A percentile compares a stretch with the other conserved stretches of the same genome.
These are phyloP conservation scores for Heliconius aoede DNA, from an alignment of 2,888 invertebrate species.

Conservation along the genomic window DNA sequence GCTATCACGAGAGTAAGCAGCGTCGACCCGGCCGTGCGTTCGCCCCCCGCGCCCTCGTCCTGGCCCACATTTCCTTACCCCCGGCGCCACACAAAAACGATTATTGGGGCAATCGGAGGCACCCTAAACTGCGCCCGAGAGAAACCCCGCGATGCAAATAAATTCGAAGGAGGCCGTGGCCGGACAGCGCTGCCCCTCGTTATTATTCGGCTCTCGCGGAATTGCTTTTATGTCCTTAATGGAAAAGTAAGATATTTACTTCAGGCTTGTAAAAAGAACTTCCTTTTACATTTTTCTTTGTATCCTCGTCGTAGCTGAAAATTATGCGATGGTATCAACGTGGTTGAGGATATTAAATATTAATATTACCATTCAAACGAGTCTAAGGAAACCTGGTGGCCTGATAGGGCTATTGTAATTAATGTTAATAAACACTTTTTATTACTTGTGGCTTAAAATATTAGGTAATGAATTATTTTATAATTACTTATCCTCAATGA, in stretches of 20 bases:
- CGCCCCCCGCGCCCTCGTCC: conserved; percentile 33
- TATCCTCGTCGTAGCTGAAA: conserved; percentile 62
- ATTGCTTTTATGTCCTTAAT: conserved; percentile 82
- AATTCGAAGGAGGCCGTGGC: conserved; percentile 73
- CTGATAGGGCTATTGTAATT: neutral
- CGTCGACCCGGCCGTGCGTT: conserved; percentile 42
- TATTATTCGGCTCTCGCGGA: conserved; percentile 82
- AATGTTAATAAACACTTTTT: neutral
- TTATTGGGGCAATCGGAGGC: conserved; percentile 77
- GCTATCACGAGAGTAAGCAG: conserved; percentile 49
- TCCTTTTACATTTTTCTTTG: conserved; percentile 70
- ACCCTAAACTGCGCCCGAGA: conserved; percentile 58
- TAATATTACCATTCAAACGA: conserved; percentile 46
- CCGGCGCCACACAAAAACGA: conserved; percentile 68
- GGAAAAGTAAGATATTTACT: conserved; percentile 81
- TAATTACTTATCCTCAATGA: neutral
- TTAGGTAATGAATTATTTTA: neutral
- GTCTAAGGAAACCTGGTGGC: neutral
- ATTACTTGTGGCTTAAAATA: neutral
- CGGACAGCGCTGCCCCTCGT: conserved; percentile 80
- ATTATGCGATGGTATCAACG: conserved; percentile 61
- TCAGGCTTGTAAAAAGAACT: conserved; percentile 71
- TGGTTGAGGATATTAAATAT: conserved; percentile 53
- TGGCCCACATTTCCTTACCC: conserved; percentile 49
- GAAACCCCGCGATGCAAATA: conserved; percentile 79